Evolutionary conservation across 2,888 invertebrate genomes (phyloP).

Genomic region (Bombylius major): DNA sequence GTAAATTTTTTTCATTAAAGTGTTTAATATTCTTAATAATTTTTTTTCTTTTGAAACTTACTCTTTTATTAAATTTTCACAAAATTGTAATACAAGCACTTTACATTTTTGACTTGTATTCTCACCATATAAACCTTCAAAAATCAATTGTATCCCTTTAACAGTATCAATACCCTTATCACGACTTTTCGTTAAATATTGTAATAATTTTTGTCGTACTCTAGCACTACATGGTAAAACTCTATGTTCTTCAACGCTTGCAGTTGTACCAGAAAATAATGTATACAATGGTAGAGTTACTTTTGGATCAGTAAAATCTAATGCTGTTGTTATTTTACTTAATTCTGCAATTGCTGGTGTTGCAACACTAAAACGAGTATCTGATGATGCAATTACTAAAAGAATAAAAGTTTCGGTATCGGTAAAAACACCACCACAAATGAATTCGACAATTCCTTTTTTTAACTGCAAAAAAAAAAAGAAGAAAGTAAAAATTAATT

Average conservation of each 20-base stretch:
- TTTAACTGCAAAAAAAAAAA: slow-evolving; percentile 42
- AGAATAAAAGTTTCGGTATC: slow-evolving; percentile 62
- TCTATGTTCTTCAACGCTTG: slow-evolving; percentile 52
- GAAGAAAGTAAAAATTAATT: background rate
- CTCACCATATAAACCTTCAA: slow-evolving; percentile 73
- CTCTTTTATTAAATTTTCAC: slow-evolving; percentile 68
- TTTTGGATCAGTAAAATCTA: slow-evolving; percentile 63
- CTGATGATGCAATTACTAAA: slow-evolving; percentile 74
- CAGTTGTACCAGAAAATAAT: slow-evolving; percentile 44
- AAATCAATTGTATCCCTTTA: slow-evolving; percentile 76
- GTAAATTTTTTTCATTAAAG: background rate
- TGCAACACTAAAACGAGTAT: slow-evolving; percentile 79
- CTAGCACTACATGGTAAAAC: slow-evolving; percentile 69
- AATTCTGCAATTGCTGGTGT: slow-evolving; percentile 76
- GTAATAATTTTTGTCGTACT: slow-evolving; percentile 71
- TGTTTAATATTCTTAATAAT: background rate
- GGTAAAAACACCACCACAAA: slow-evolving; percentile 63
- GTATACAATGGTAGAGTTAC: slow-evolving; percentile 65
- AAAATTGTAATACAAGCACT: slow-evolving; percentile 66
- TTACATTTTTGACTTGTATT: slow-evolving; percentile 75
- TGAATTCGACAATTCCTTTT: slow-evolving; percentile 67
- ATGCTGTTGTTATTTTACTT: slow-evolving; percentile 55
- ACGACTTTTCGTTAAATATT: slow-evolving; percentile 63
- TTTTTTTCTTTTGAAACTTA: slow-evolving; percentile 37
- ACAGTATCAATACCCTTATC: slow-evolving; percentile 62